These are phyloP conservation scores for Eolophus roseicapilla DNA, from an alignment of 2,113 vertebrate genomes.

Conservation along the genomic window DNA sequence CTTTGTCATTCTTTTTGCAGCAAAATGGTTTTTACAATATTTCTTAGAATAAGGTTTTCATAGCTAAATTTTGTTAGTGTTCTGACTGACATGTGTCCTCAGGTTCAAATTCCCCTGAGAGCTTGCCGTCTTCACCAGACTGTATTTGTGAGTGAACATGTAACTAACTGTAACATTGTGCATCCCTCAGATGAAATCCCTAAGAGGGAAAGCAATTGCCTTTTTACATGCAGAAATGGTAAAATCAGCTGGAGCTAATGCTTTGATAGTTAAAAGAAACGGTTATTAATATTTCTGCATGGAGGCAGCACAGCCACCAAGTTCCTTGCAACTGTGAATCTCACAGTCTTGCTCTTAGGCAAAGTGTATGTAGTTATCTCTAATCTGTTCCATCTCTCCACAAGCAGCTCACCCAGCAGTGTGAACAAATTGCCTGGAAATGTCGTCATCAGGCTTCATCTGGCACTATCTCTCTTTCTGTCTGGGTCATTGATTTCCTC, in stretches of 20 bases:
- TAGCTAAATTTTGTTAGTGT: neutral
- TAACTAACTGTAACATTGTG: neutral
- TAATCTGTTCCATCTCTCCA: constrained; percentile 48
- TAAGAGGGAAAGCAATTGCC: constrained; percentile 8
- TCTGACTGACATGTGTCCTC: neutral
- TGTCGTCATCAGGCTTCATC: constrained; percentile 46
- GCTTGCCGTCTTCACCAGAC: neutral
- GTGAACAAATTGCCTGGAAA: constrained; percentile 64
- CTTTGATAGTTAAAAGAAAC: constrained; percentile 23
- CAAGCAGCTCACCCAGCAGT: constrained; percentile 36
- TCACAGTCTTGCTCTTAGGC: constrained; percentile 14
- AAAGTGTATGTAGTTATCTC: neutral
- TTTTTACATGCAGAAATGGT: constrained; percentile 15
- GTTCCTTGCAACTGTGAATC: neutral
- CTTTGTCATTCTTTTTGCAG: neutral
- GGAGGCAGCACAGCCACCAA: neutral
- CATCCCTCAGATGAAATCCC: neutral
- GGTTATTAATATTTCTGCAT: neutral
- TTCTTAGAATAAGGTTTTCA: neutral
- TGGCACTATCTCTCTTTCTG: constrained; percentile 38
- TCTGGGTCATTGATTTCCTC: constrained; percentile 62
- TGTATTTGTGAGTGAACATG: neutral
- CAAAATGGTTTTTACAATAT: neutral
- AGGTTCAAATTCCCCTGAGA: neutral
- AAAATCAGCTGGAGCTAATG: neutral